phyloP scores from a whole-genome alignment of 1,140 invertebrate genomes.

The Drosophila grimshawi region DNA sequence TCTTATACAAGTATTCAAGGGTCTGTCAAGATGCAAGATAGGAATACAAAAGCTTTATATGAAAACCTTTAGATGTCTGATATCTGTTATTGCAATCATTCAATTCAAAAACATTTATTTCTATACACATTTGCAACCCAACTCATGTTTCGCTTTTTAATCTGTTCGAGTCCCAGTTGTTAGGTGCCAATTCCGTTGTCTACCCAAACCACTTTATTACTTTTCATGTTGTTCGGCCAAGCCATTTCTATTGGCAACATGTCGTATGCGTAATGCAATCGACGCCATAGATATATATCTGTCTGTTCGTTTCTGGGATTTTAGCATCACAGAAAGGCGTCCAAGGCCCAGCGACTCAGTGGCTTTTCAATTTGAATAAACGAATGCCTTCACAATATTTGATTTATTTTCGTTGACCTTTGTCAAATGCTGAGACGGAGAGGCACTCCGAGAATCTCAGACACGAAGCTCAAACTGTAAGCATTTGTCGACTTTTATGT shows the following conservation, averaged over 20 bases:
- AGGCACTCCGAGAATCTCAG: slow-evolving; percentile 14
- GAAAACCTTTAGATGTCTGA: slow-evolving; percentile 8
- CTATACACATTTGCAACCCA: slow-evolving; percentile 26
- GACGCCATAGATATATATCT: slow-evolving; percentile 62
- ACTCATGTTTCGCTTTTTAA: slow-evolving; percentile 32
- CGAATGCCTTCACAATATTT: slow-evolving; percentile 73
- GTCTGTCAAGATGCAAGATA: not conserved
- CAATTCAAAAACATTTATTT: slow-evolving; percentile 33
- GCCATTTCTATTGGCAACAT: slow-evolving; percentile 75
- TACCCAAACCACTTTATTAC: slow-evolving; percentile 36
- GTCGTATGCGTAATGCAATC: slow-evolving; percentile 74
- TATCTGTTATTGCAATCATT: slow-evolving; percentile 39
- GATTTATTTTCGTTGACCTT: slow-evolving; percentile 79
- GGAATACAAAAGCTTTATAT: not conserved
- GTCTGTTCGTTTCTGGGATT: slow-evolving; percentile 29
- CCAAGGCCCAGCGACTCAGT: slow-evolving; percentile 43
- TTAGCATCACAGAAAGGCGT: slow-evolving; percentile 23
- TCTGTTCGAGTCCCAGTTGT: slow-evolving; percentile 48
- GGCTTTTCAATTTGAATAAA: slow-evolving; percentile 78
- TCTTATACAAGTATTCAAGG: not conserved
- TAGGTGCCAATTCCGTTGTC: slow-evolving; percentile 31
- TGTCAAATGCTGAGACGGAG: slow-evolving; percentile 60
- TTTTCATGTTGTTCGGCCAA: slow-evolving; percentile 30
- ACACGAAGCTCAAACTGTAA: slow-evolving; percentile 10
- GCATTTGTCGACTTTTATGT: slow-evolving; percentile 60